phyloP scores from a whole-genome alignment of 2,113 vertebrate species.

The Corydoras sp. region DNA sequence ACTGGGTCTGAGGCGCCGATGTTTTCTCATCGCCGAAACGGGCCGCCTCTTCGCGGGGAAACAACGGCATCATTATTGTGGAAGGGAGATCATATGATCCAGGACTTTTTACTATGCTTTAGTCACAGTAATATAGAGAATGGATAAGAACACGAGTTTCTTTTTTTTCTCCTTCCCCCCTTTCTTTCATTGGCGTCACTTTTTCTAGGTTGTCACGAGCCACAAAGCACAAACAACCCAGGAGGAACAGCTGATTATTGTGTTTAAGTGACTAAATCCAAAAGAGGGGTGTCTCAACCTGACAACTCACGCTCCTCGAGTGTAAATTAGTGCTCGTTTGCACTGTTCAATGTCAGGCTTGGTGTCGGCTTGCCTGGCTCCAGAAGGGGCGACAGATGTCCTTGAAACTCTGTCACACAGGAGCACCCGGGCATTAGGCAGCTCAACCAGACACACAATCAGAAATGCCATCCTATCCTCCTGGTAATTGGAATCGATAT shows the following conservation, averaged over 20 bases:
- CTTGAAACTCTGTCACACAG: constrained; percentile 35
- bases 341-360: constrained; percentile 4
- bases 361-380: constrained; percentile 29
- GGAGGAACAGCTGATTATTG: constrained; percentile 10
- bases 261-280: constrained; percentile 6
- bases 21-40: constrained; percentile 7
- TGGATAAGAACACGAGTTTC: not conserved
- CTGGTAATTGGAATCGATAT: constrained; percentile 47
- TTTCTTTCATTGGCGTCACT: not conserved
- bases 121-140: constrained; percentile 31
- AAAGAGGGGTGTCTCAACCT: not conserved
- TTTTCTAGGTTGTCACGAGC: not conserved
- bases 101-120: constrained; percentile 18
- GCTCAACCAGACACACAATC: constrained; percentile 27
- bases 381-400: constrained; percentile 41
- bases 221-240: constrained; percentile 4
- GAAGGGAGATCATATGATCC: constrained; percentile 35
- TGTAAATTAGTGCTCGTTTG: constrained; percentile 18
- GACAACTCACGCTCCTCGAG: constrained; percentile 1
- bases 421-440: constrained; percentile 16
- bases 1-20: not conserved
- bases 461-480: constrained; percentile 42
- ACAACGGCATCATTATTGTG: constrained; percentile 44
- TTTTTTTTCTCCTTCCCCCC: no score
- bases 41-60: constrained; percentile 27